A percentile compares a stretch with the other conserved stretches of the same genome.
Conservation (phyloP, 2,797 vertebrate species). For the Danio choprae region DNA sequence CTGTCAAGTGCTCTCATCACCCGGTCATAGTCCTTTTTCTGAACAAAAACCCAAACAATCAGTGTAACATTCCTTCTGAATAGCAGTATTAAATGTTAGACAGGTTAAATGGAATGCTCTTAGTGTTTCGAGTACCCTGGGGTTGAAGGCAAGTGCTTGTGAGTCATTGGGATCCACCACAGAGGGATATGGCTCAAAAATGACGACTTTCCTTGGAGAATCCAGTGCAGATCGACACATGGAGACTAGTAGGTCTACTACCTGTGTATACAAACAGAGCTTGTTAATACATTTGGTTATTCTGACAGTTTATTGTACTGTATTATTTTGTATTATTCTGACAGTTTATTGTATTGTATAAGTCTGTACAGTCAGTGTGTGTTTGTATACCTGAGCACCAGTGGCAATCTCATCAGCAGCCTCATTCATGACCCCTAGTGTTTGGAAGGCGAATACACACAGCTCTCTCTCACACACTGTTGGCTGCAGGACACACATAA, state of each 20-base stretch:
- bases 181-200: slow-evolving; percentile 91
- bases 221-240: slow-evolving; percentile 89
- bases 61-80: not conserved
- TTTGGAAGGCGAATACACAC: slow-evolving; percentile 93
- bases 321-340: no score
- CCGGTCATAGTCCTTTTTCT: slow-evolving; percentile 92
- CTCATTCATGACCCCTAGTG: slow-evolving; percentile 91
- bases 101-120: not conserved
- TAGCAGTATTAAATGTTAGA: not conserved
- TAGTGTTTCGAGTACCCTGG: slow-evolving; percentile 74
- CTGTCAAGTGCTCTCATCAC: slow-evolving; percentile 90
- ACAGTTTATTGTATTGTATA: no score
- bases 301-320: no score
- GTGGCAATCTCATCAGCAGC: slow-evolving; percentile 92
- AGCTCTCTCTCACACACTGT: slow-evolving; percentile 91
- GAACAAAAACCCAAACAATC: slow-evolving; percentile 49
- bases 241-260: slow-evolving; percentile 87
- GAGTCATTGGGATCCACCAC: slow-evolving; percentile 88
- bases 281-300: not conserved
- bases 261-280: slow-evolving; percentile 67
- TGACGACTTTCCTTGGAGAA: slow-evolving; percentile 87
- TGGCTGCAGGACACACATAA: slow-evolving; percentile 73
- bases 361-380: no score
- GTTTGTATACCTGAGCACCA: slow-evolving; percentile 85
- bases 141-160: slow-evolving; percentile 88